Conservation (phyloP, 2,113 vertebrate genomes). For the Siniperca chuatsi region DNA sequence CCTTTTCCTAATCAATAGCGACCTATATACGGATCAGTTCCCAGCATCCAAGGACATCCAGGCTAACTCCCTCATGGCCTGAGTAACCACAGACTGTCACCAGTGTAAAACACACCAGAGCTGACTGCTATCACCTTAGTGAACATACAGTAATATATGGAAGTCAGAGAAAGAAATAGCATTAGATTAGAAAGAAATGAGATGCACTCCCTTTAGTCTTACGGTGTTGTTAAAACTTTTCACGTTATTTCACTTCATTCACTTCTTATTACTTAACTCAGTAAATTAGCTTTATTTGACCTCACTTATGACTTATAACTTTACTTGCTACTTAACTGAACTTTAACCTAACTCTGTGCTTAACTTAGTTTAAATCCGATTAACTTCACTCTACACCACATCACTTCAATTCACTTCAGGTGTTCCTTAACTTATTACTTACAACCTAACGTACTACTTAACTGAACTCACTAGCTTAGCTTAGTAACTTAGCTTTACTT, state of each 20-base stretch:
- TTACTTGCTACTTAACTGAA: not conserved
- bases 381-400: too few species aligned
- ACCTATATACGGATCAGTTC: constrained; percentile 33
- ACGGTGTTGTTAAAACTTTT: not conserved
- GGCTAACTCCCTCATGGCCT: not conserved
- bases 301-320: not conserved
- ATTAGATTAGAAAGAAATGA: not conserved
- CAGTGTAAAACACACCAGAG: not conserved
- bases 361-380: too few species aligned
- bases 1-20: constrained; percentile 24
- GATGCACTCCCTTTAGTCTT: not conserved
- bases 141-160: not conserved
- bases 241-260: not conserved
- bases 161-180: not conserved
- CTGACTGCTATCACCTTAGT: not conserved
- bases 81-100: constrained; percentile 1
- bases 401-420: too few species aligned
- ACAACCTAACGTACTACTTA: too few species aligned
- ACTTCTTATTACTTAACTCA: not conserved
- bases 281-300: not conserved
- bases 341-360: not conserved
- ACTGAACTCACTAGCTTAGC: too few species aligned
- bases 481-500: too few species aligned
- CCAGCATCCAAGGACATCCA: constrained; percentile 18
- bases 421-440: too few species aligned